Conservation (phyloP, 2,113 vertebrate species). For the Scortum barcoo region DNA sequence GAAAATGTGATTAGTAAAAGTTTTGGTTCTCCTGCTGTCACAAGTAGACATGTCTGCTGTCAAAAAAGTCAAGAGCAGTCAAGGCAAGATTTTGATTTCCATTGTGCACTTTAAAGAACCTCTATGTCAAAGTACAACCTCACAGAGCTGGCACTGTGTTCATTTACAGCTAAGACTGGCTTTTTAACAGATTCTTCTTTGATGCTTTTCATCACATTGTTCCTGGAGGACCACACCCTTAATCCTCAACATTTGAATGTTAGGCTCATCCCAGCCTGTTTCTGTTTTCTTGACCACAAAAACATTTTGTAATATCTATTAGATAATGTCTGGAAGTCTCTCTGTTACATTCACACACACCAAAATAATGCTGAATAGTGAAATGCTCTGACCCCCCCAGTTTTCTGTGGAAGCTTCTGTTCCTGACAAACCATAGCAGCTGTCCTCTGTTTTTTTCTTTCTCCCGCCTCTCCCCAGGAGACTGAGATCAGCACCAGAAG, state of each 20-base stretch:
- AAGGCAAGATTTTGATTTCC: too few species aligned
- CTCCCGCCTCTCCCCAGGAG: slow-evolving; percentile 78
- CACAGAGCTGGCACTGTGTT: too few species aligned
- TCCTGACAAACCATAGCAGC: slow-evolving; percentile 62
- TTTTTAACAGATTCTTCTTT: not conserved
- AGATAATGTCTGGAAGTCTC: slow-evolving; percentile 35
- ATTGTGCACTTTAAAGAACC: too few species aligned
- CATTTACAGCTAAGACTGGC: too few species aligned
- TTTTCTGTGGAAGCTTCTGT: slow-evolving; percentile 53
- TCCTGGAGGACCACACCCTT: not conserved
- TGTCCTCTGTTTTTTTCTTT: slow-evolving; percentile 58
- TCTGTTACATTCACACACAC: slow-evolving; percentile 27
- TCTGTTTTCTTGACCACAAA: slow-evolving; percentile 16
- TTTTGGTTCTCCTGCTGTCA: too few species aligned
- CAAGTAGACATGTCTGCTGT: too few species aligned
- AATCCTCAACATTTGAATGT: slow-evolving; percentile 9
- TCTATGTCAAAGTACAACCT: too few species aligned
- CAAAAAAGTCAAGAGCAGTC: too few species aligned
- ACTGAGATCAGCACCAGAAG: slow-evolving; percentile 84
- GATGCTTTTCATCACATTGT: slow-evolving; percentile 19
- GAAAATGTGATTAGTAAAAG: too few species aligned
- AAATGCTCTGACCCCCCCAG: slow-evolving; percentile 19
- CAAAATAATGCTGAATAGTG: slow-evolving; percentile 37
- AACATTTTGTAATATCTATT: slow-evolving; percentile 37
- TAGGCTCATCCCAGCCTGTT: slow-evolving; percentile 17